A percentile compares a stretch with the other conserved stretches of the same genome.
Conservation (phyloP, 2,797 vertebrate genomes). For the Sciaenops ocellatus region DNA sequence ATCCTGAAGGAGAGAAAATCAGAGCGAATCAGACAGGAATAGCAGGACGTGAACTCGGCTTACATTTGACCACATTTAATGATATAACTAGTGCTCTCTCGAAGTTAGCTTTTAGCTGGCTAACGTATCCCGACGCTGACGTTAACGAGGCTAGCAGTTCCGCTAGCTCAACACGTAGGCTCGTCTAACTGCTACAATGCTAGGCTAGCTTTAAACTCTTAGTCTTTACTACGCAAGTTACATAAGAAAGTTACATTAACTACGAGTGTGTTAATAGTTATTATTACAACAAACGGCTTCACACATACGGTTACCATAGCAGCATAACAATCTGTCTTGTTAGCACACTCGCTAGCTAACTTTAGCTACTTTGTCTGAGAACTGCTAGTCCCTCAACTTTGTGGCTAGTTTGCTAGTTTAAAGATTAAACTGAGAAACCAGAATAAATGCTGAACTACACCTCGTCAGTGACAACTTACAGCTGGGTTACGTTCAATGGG, state of each 20-base stretch:
- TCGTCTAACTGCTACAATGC: constrained; percentile 14
- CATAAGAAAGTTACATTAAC: background rate
- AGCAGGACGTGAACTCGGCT: rapidly evolving
- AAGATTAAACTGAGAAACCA: constrained; percentile 4
- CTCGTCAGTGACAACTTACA: background rate
- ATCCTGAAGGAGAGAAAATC: constrained; percentile 38
- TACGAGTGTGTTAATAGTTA: rapidly evolving
- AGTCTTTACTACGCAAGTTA: background rate
- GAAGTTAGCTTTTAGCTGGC: background rate
- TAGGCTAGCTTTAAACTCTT: constrained; percentile 1
- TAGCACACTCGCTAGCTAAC: constrained; percentile 15
- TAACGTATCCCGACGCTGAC: constrained; percentile 21
- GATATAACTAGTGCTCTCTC: rapidly evolving
- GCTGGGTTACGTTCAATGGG: background rate
- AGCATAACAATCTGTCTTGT: background rate
- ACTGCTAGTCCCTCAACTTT: constrained; percentile 52
- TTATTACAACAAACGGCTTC: background rate
- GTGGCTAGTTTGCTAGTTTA: background rate
- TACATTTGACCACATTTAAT: background rate
- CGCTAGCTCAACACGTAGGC: constrained; percentile 22
- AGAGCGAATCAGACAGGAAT: rapidly evolving
- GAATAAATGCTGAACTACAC: background rate
- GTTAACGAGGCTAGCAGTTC: constrained; percentile 1
- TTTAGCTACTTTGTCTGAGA: constrained; percentile 41
- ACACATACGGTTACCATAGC: background rate